A percentile compares a stretch with the other conserved stretches of the same genome.
Conservation (phyloP, 2,888 invertebrate species). For the Beris chalybata region DNA sequence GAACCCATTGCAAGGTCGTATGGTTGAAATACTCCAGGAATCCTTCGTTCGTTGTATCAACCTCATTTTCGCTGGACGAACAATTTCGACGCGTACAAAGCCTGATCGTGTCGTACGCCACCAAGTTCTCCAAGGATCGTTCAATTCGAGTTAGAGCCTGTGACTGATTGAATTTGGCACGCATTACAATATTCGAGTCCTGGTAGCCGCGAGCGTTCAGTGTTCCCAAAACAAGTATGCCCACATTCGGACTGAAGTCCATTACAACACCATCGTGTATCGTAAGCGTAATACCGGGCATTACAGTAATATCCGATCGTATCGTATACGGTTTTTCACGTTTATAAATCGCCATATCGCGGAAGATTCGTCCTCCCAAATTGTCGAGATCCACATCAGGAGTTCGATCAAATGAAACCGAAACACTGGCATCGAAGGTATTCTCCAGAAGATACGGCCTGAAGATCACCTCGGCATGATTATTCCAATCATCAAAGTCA, state of each 20-base stretch:
- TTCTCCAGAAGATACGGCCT: conserved; percentile 83
- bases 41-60: conserved; percentile 69
- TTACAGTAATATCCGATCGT: conserved; percentile 89
- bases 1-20: conserved; percentile 95
- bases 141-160: conserved; percentile 43
- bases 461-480: conserved; percentile 90
- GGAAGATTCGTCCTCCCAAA: conserved; percentile 75
- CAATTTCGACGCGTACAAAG: conserved; percentile 78
- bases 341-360: conserved; percentile 66
- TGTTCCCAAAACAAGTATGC: conserved; percentile 90
- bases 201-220: conserved; percentile 79
- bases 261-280: conserved; percentile 87
- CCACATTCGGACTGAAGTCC: conserved; percentile 94
- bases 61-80: conserved; percentile 60
- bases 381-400: conserved; percentile 65
- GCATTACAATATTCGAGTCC: conserved; percentile 77
- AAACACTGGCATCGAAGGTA: conserved; percentile 74
- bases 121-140: conserved; percentile 61
- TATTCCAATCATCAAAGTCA: conserved; percentile 99
- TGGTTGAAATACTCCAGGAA: conserved; percentile 94
- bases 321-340: conserved; percentile 76
- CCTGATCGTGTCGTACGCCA: conserved; percentile 67
- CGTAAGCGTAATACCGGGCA: conserved; percentile 87
- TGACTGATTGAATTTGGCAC: conserved; percentile 58
- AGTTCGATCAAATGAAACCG: conserved; percentile 63